Conservation (phyloP, 30 jellyfish, hydroid and myxozoan species). For the Hydractinia symbiolongicarpus region DNA sequence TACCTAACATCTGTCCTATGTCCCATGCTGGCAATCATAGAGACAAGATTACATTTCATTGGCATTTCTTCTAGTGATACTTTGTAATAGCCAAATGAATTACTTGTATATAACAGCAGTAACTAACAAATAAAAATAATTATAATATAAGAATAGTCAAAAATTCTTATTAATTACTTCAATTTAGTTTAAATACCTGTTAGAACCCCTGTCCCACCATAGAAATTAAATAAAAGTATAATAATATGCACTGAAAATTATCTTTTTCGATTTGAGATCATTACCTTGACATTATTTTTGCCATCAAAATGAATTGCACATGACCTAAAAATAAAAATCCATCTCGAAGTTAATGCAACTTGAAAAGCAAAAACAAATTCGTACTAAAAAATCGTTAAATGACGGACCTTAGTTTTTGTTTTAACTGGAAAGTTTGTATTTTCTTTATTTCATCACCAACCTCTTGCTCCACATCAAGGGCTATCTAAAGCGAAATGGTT, state of each 20-base stretch:
- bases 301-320: conserved; percentile 7
- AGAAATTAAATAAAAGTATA: too few species aligned
- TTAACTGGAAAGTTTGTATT: conserved; percentile 10
- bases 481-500: conserved; percentile 28
- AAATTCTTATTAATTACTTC: too few species aligned
- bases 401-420: conserved; percentile 15
- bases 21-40: conserved; percentile 54
- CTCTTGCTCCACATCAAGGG: conserved; percentile 40
- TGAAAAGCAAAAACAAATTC: neutral
- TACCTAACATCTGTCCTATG: conserved; percentile 92
- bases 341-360: neutral
- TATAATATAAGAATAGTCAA: neutral
- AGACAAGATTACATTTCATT: conserved; percentile 36
- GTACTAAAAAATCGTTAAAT: neutral
- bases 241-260: too few species aligned
- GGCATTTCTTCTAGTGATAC: conserved; percentile 29
- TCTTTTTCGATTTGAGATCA: neutral
- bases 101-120: conserved; percentile 48
- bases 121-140: neutral
- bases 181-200: too few species aligned
- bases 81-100: conserved; percentile 59
- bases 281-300: neutral
- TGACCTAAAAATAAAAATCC: neutral
- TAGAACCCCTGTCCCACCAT: too few species aligned
- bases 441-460: conserved; percentile 64